Percentiles rank a stretch among this genome's conserved stretches.
These are phyloP conservation scores for Enoplolaimus lenunculus DNA, from an alignment of 2,888 invertebrate species.

Conservation along the genomic window DNA sequence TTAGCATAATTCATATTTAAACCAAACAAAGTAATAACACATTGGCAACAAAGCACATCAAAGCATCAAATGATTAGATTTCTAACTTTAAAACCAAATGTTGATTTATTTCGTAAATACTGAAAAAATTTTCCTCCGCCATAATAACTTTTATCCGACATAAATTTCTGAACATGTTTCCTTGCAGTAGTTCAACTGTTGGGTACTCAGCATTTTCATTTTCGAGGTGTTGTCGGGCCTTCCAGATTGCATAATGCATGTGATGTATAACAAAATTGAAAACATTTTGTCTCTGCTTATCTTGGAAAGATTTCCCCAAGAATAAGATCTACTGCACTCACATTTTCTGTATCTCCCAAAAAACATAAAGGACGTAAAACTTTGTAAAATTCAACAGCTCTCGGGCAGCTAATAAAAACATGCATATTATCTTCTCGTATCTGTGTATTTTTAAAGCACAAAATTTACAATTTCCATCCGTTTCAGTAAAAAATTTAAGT, in stretches of 20 bases:
- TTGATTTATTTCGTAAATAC: no score
- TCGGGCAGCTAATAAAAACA: background rate
- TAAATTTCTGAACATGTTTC: background rate
- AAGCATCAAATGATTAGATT: no score
- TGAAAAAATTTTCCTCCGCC: no score
- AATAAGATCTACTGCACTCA: background rate
- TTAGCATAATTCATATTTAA: no score
- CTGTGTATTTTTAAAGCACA: background rate
- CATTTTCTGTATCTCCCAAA: background rate
- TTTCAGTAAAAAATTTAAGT: background rate
- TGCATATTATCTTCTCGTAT: background rate
- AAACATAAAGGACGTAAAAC: background rate
- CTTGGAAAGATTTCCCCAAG: background rate
- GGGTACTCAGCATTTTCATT: background rate
- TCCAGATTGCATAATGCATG: background rate
- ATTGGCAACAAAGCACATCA: no score
- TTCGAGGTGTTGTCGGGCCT: background rate
- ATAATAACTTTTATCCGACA: background rate
- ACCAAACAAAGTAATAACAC: no score
- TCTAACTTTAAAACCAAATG: no score
- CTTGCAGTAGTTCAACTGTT: background rate
- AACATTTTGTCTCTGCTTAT: background rate
- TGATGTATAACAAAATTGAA: background rate
- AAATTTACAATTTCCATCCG: background rate
- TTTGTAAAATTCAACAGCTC: background rate